These are phyloP conservation scores for Clarias fuscus DNA, from an alignment of 2,797 vertebrate genomes.

Conservation along the genomic window DNA sequence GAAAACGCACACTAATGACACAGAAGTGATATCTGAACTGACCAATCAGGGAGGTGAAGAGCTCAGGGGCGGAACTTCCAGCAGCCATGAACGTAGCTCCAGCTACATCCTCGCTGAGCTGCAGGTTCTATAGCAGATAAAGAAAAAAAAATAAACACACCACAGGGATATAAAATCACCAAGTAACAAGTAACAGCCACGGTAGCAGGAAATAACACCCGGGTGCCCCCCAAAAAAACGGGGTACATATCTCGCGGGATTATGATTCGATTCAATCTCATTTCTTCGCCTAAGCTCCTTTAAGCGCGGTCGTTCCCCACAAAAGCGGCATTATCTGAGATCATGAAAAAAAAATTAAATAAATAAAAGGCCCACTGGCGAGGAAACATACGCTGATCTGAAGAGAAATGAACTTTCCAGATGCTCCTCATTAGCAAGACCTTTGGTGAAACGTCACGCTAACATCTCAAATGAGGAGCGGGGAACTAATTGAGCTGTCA, in stretches of 20 bases:
- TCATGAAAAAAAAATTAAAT: background rate
- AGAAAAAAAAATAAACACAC: slow-evolving; percentile 18
- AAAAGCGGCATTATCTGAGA: slow-evolving; percentile 19
- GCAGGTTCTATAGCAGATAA: slow-evolving; percentile 70
- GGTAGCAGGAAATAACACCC: background rate
- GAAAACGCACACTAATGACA: background rate
- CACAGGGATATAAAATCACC: background rate
- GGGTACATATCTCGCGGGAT: slow-evolving; percentile 39
- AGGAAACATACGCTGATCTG: too few species aligned
- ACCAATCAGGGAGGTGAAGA: slow-evolving; percentile 82
- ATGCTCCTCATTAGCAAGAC: slow-evolving; percentile 29
- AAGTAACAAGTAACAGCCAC: background rate
- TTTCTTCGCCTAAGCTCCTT: slow-evolving; percentile 43
- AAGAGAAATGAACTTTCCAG: slow-evolving; percentile 7
- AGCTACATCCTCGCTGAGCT: slow-evolving; percentile 80
- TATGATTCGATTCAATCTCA: slow-evolving; percentile 23
- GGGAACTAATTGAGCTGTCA: slow-evolving; percentile 43
- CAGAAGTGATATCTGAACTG: slow-evolving; percentile 44
- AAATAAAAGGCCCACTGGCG: background rate
- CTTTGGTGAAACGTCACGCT: slow-evolving; percentile 30
- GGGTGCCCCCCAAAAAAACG: slow-evolving; percentile 16
- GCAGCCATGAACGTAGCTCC: slow-evolving; percentile 82
- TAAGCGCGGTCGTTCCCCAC: slow-evolving; percentile 12
- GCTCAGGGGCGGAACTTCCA: slow-evolving; percentile 80
- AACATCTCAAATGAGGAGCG: slow-evolving; percentile 14